Evolutionary conservation across 1,140 invertebrate species (phyloP), one percentile per base, ranked within the genome.

Genomic region (Tetragnatha versicolor): DNA sequence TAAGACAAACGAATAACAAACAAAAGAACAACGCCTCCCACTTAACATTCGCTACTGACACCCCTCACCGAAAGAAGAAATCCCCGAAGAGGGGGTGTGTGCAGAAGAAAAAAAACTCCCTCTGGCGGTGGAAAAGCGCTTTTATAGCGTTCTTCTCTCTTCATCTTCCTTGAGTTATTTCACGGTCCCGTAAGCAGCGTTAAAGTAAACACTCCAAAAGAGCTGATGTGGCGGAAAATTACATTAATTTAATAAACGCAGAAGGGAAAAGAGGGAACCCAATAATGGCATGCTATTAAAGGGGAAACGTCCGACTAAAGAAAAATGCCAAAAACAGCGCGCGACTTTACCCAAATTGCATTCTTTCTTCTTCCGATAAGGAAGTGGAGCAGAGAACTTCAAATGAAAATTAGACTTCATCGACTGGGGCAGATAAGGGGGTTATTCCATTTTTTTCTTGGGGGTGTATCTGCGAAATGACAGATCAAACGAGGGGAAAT

Each of bases 181-280:
- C 66, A 53, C 66, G 66, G 10, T 55, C 37, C 66, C 10, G 47
- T 33, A 35, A 35, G n/a, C 33, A 51, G n/a, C 17, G 42, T 31
- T 53, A 70, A 55, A 70, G 66, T 70, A 70, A 70, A 55, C 66
- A 70, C 66, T 70, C 29, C 66, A 55, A 53, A 70, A 70, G 66
- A 17, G 33, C 66, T 70, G 66, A 70, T 70, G 66, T 70, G 51
- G 66, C 49, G 66, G 66, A 70, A 70, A 70, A 70, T 70, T 70
- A 55, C 66, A 70, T 70, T 70, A 70, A 70, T 70, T 70, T 70
- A 70, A 70, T 70, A 70, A 70, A 49, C 47, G 66, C 66, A 20
- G 33, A 47, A 25, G 29, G 31, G 51, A 39, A 27, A 37, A 49
- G 55, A 70, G n/a, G n/a, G 51, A 49, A 49, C 66, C 31, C 53